Conservation (phyloP, 2,888 invertebrate genomes). For the Chironomus riparius region DNA sequence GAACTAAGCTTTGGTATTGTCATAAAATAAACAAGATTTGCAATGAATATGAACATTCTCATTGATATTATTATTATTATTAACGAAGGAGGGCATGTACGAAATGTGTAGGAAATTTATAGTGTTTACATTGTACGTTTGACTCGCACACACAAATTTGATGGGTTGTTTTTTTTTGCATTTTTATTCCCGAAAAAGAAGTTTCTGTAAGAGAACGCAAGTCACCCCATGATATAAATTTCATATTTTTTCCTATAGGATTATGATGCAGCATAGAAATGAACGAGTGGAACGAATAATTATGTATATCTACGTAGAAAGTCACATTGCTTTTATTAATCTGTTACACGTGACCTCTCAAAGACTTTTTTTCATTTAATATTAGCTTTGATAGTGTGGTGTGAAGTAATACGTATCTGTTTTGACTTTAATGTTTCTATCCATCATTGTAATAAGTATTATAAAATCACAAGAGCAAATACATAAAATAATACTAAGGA, state of each 20-base stretch:
- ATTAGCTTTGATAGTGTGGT: constrained; percentile 20
- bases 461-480: not conserved
- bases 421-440: constrained; percentile 17
- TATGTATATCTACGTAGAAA: constrained; percentile 11
- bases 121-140: constrained; percentile 23
- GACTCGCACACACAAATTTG: constrained; percentile 4
- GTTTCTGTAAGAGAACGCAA: not conserved
- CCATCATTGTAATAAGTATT: not conserved
- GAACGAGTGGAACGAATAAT: constrained; percentile 25
- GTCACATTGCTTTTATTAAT: constrained; percentile 26
- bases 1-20: constrained; percentile 8
- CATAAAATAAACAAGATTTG: constrained; percentile 24
- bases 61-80: not conserved
- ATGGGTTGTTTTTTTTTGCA: constrained; percentile 20
- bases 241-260: not conserved
- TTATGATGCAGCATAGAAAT: constrained; percentile 2
- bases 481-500: not conserved
- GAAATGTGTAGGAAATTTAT: not conserved
- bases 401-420: not conserved
- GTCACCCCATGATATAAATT: not conserved
- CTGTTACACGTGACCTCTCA: constrained; percentile 22
- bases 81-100: not conserved
- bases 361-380: constrained; percentile 12
- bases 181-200: not conserved
- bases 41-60: constrained; percentile 9